Percentiles rank a stretch among this genome's conserved stretches.
Evolutionary conservation across 1,140 invertebrate species (phyloP).

Genomic region (Holotrichia oblita): DNA sequence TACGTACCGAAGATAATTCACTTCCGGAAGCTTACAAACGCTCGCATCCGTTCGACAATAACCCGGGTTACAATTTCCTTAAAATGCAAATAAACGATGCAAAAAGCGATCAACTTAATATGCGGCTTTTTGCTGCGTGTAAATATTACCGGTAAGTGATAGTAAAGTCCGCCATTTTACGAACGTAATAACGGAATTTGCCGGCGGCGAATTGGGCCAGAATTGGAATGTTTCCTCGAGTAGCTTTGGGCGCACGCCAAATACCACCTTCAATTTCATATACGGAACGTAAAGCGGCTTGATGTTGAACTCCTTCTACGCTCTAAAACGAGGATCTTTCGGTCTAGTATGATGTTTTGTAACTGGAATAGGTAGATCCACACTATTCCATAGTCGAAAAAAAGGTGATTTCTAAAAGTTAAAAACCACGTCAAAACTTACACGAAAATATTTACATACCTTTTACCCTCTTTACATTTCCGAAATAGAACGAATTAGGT

Average conservation of each 20-base stretch:
- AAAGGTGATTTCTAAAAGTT: not conserved
- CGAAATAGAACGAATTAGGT: not conserved
- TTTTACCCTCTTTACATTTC: not conserved
- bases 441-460: not conserved
- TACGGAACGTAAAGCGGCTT: slow-evolving; percentile 28
- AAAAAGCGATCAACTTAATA: slow-evolving; percentile 32
- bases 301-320: not conserved
- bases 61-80: slow-evolving; percentile 18
- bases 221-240: slow-evolving; percentile 23
- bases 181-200: slow-evolving; percentile 30
- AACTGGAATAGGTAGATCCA: not conserved
- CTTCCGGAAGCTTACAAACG: slow-evolving; percentile 1
- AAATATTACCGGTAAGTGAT: slow-evolving; percentile 36
- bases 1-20: not conserved
- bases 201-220: slow-evolving; percentile 27
- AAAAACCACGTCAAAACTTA: not conserved
- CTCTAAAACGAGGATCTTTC: not conserved
- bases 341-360: not conserved
- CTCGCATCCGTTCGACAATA: not conserved
- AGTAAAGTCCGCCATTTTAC: slow-evolving; percentile 33
- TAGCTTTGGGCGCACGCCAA: slow-evolving; percentile 23
- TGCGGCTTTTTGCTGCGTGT: slow-evolving; percentile 35
- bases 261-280: slow-evolving; percentile 23
- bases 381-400: not conserved
- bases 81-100: slow-evolving; percentile 31